Evolutionary conservation across 37 sponge, comb jelly and placozoan species (phyloP).

Genomic region (Crambe crambe): DNA sequence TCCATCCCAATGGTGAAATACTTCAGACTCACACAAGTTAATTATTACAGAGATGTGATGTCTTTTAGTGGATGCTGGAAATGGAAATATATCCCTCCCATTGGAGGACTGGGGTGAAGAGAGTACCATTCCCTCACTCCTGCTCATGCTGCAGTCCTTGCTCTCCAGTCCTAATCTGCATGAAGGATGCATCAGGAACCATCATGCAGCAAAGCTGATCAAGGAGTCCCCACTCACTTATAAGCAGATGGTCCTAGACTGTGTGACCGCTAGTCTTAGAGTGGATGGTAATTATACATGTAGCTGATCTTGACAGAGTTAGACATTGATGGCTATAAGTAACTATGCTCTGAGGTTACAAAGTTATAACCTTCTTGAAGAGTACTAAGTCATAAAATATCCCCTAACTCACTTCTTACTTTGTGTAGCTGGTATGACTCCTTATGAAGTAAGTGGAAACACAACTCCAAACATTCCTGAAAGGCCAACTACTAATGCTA

Average conservation of each 20-base stretch:
- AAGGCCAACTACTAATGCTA: neutral
- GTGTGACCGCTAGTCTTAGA: constrained; percentile 82
- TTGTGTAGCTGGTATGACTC: constrained; percentile 70
- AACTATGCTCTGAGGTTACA: too few relatives aligned
- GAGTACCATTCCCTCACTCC: neutral
- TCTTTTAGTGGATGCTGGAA: neutral
- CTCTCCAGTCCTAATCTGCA: constrained; percentile 75
- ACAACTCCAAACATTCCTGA: neutral
- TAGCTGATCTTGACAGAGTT: too few relatives aligned
- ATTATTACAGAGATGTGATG: neutral
- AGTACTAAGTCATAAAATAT: neutral
- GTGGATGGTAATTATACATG: constrained; percentile 80
- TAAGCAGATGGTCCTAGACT: constrained; percentile 88
- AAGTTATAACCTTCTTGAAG: too few relatives aligned
- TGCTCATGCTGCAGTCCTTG: constrained; percentile 28
- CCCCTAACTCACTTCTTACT: neutral
- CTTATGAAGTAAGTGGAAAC: constrained; percentile 34
- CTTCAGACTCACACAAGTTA: neutral
- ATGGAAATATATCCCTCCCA: neutral
- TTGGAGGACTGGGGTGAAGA: neutral
- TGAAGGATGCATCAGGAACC: constrained; percentile 45
- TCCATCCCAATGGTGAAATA: constrained; percentile 82
- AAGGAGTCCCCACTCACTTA: constrained; percentile 71
- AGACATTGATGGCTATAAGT: too few relatives aligned
- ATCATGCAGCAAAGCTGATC: constrained; percentile 55